Conservation (phyloP, 2,888 invertebrate species). For the Terebella lapidaria region DNA sequence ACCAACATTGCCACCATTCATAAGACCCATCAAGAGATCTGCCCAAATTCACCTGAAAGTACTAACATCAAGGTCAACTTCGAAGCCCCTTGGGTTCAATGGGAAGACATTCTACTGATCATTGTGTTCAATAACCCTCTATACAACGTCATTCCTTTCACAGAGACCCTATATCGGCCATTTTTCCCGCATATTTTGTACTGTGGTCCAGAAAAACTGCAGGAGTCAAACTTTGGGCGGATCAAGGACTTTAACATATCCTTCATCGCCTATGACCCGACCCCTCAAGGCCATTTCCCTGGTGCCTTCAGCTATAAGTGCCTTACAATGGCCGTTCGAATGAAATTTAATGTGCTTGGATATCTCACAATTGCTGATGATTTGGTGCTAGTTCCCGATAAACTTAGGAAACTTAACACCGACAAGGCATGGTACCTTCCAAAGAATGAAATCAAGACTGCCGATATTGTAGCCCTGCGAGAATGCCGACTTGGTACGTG, state of each 20-base stretch:
- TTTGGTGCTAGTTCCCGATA: slow-evolving; percentile 13
- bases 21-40: not conserved
- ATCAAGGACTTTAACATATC: slow-evolving; percentile 12
- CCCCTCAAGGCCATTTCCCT: slow-evolving; percentile 14
- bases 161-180: slow-evolving; percentile 23
- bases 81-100: slow-evolving; percentile 14
- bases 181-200: slow-evolving; percentile 25
- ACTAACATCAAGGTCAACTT: slow-evolving; percentile 7
- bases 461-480: slow-evolving; percentile 16
- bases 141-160: slow-evolving; percentile 23
- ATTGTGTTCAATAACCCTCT: slow-evolving; percentile 22
- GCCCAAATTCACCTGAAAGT: not conserved
- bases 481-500: slow-evolving; percentile 26
- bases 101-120: slow-evolving; percentile 17
- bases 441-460: slow-evolving; percentile 15
- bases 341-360: slow-evolving; percentile 18
- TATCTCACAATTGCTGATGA: slow-evolving; percentile 25
- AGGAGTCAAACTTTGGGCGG: slow-evolving; percentile 1
- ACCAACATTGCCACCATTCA: not conserved
- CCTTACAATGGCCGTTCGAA: slow-evolving; percentile 12
- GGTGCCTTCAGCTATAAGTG: slow-evolving; percentile 26
- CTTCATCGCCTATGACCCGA: slow-evolving; percentile 17
- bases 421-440: slow-evolving; percentile 20
- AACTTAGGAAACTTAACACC: slow-evolving; percentile 3
- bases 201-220: slow-evolving; percentile 21